Conservation (phyloP, 1,140 invertebrate species). For the Euura saliciscinereae region DNA sequence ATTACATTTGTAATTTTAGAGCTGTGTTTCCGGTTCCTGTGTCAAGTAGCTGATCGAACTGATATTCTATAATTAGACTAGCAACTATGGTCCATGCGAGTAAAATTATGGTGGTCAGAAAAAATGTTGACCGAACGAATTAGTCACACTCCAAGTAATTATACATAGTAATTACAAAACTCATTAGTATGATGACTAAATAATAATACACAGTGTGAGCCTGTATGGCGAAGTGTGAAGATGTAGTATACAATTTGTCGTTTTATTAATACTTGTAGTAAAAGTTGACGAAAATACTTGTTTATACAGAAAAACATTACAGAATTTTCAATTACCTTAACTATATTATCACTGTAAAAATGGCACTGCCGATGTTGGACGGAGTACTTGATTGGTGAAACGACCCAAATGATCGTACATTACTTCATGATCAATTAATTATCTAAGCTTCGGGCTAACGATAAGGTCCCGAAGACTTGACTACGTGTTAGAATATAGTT, state of each 20-base stretch:
- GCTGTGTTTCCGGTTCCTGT: too few relatives aligned
- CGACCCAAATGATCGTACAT: not conserved
- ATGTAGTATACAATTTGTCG: not conserved
- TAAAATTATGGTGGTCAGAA: too few relatives aligned
- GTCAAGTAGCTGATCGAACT: too few relatives aligned
- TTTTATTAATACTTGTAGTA: slow-evolving; percentile 4
- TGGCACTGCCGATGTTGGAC: not conserved
- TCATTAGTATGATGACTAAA: too few relatives aligned
- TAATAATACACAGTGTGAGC: too few relatives aligned
- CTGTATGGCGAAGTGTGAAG: too few relatives aligned
- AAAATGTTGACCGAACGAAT: too few relatives aligned
- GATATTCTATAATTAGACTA: too few relatives aligned
- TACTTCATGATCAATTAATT: not conserved
- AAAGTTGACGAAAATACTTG: not conserved
- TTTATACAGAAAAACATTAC: not conserved
- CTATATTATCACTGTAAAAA: not conserved
- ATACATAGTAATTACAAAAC: too few relatives aligned
- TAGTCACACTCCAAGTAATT: too few relatives aligned
- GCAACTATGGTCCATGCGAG: too few relatives aligned
- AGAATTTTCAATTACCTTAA: not conserved
- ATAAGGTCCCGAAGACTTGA: not conserved
- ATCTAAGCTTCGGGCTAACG: not conserved
- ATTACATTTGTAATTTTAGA: too few relatives aligned
- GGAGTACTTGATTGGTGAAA: not conserved
- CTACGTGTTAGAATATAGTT: not conserved